Percentiles rank a stretch among this genome's conserved stretches.
These are phyloP conservation scores for Pseudomyrmex flavicornis DNA, from an alignment of 1,140 invertebrate species.

Conservation along the genomic window DNA sequence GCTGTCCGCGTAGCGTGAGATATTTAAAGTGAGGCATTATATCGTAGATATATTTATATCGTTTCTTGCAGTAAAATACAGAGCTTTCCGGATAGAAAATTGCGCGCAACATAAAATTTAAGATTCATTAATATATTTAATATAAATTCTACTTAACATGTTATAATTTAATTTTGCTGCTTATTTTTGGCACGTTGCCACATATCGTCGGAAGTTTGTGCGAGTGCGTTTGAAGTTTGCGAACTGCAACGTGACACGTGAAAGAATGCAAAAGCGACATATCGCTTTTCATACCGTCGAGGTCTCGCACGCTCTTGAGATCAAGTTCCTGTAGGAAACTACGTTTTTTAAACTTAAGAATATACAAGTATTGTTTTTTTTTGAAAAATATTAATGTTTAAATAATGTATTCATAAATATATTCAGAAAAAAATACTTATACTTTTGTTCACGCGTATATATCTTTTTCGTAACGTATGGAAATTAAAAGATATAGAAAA, in stretches of 20 bases:
- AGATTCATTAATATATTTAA: too few species aligned
- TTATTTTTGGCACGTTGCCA: slow-evolving; percentile 13
- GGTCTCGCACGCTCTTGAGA: slow-evolving; percentile 1
- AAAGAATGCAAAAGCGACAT: slow-evolving; percentile 13
- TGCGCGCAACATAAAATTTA: too few species aligned
- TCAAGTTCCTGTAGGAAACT: neutral
- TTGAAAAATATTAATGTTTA: too few species aligned
- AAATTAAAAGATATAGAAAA: too few species aligned
- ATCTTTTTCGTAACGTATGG: too few species aligned
- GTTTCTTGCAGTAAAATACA: too few species aligned
- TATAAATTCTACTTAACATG: neutral
- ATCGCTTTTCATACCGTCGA: neutral
- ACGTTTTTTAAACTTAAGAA: too few species aligned
- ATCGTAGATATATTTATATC: too few species aligned
- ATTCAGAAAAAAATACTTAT: neutral
- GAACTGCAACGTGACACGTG: neutral
- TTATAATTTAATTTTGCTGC: slow-evolving; percentile 44
- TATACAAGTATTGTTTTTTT: too few species aligned
- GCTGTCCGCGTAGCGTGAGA: slow-evolving; percentile 9
- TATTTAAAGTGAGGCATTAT: slow-evolving; percentile 29
- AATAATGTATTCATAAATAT: neutral
- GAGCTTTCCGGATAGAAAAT: too few species aligned
- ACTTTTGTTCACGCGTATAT: neutral
- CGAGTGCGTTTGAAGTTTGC: slow-evolving; percentile 6
- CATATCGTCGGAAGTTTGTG: slow-evolving; percentile 13